Conservation (phyloP, 2,888 invertebrate genomes). For the Rhagonycha fulva region DNA sequence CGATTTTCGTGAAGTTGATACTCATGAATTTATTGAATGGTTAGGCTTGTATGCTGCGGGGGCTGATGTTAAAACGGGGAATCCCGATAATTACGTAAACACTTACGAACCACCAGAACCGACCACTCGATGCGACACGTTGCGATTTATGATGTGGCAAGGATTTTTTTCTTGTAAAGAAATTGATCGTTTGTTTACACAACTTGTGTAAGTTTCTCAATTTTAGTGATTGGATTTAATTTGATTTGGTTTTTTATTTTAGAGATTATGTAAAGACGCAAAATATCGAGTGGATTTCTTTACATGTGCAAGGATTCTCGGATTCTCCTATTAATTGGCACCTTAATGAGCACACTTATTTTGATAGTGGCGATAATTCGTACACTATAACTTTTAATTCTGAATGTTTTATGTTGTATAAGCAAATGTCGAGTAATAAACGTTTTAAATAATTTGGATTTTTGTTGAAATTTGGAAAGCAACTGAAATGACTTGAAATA, state of each 20-base stretch:
- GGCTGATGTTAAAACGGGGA: constrained; percentile 49
- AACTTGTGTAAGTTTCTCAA: constrained; percentile 44
- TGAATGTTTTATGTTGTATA: constrained; percentile 44
- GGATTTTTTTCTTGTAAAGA: constrained; percentile 58
- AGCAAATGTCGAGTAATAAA: constrained; percentile 49
- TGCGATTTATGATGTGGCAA: constrained; percentile 54
- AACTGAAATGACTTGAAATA: too few species aligned
- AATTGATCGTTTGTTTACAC: constrained; percentile 50
- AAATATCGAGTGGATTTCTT: constrained; percentile 55
- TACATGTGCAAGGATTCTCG: constrained; percentile 62
- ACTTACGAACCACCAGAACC: constrained; percentile 53
- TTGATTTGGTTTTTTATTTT: constrained; percentile 19
- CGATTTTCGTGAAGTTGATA: constrained; percentile 37
- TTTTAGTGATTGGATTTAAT: constrained; percentile 29
- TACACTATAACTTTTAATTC: constrained; percentile 51
- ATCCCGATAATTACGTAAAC: constrained; percentile 49
- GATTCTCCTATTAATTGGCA: constrained; percentile 59
- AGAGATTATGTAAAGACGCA: constrained; percentile 43
- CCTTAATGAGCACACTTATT: constrained; percentile 56
- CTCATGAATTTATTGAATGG: constrained; percentile 59
- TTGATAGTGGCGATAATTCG: constrained; percentile 55
- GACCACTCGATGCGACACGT: constrained; percentile 46
- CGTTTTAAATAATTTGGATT: constrained; percentile 24
- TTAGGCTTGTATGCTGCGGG: constrained; percentile 58
- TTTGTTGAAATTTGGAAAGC: not conserved